Evolutionary conservation across 2,888 invertebrate genomes (phyloP).

Genomic region (Meteorus cinctellus): DNA sequence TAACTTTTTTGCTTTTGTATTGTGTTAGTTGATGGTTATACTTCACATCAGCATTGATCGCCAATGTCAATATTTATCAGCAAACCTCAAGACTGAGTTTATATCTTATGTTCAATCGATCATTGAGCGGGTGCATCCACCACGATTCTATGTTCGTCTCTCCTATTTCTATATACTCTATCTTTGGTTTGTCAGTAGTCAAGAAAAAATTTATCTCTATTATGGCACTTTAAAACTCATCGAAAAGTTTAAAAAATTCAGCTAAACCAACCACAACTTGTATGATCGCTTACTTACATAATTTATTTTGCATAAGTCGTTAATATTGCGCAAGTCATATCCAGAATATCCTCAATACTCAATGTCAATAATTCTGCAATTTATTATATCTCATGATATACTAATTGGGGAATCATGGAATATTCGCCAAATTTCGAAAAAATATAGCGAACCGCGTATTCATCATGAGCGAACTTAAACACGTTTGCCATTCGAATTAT

Average conservation of each 20-base stretch:
- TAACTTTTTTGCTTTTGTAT: background rate
- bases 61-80: background rate
- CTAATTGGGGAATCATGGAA: too few relatives aligned
- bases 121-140: background rate
- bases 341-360: too few relatives aligned
- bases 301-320: background rate
- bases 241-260: background rate
- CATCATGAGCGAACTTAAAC: constrained; percentile 15
- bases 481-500: constrained; percentile 42
- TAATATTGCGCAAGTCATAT: too few relatives aligned
- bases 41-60: background rate
- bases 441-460: background rate
- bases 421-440: background rate
- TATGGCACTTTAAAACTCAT: constrained; percentile 13
- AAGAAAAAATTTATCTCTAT: constrained; percentile 11
- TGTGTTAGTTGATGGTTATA: background rate
- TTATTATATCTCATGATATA: too few relatives aligned
- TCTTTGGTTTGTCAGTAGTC: background rate
- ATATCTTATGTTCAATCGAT: constrained; percentile 4
- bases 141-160: background rate
- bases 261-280: background rate
- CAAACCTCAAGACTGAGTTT: background rate
- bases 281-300: background rate
- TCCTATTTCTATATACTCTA: background rate
- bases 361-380: too few relatives aligned